These are phyloP conservation scores for Dasysyrphus tricinctus DNA, from an alignment of 2,888 invertebrate genomes.

Conservation along the genomic window DNA sequence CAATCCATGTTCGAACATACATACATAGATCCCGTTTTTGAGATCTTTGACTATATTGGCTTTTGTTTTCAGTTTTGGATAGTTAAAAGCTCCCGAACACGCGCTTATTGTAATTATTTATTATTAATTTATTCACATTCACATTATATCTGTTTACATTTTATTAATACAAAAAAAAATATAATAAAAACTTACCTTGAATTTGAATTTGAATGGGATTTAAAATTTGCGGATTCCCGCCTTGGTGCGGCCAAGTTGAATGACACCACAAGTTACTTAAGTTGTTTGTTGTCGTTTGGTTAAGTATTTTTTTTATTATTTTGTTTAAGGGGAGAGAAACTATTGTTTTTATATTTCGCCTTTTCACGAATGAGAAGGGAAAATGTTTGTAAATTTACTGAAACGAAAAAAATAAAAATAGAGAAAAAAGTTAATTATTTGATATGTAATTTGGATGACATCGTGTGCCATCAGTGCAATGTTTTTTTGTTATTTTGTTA, in stretches of 20 bases:
- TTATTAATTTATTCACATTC: too few relatives aligned
- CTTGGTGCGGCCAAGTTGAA: conserved; percentile 38
- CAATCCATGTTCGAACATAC: too few relatives aligned
- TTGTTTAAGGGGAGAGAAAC: neutral
- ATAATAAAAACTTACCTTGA: conserved; percentile 58
- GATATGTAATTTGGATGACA: conserved; percentile 18
- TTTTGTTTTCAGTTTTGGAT: too few relatives aligned
- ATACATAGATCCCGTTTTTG: too few relatives aligned
- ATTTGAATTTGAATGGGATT: conserved; percentile 63
- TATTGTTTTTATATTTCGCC: conserved; percentile 51
- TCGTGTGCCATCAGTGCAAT: too few relatives aligned
- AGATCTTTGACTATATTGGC: too few relatives aligned
- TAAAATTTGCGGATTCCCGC: conserved; percentile 66
- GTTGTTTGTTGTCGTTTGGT: conserved; percentile 17
- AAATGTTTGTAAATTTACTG: conserved; percentile 55
- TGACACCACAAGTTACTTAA: conserved; percentile 53
- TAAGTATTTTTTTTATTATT: neutral
- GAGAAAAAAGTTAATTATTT: conserved; percentile 24
- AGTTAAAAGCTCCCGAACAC: too few relatives aligned
- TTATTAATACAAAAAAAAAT: neutral
- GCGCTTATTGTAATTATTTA: too few relatives aligned
- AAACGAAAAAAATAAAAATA: conserved; percentile 49
- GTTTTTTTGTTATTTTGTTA: neutral
- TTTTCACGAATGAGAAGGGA: conserved; percentile 72
- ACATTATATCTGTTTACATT: too few relatives aligned